A percentile compares a stretch with the other conserved stretches of the same genome.
phyloP scores from a whole-genome alignment of 1,140 invertebrate genomes.

The Scaptomyza graminum region DNA sequence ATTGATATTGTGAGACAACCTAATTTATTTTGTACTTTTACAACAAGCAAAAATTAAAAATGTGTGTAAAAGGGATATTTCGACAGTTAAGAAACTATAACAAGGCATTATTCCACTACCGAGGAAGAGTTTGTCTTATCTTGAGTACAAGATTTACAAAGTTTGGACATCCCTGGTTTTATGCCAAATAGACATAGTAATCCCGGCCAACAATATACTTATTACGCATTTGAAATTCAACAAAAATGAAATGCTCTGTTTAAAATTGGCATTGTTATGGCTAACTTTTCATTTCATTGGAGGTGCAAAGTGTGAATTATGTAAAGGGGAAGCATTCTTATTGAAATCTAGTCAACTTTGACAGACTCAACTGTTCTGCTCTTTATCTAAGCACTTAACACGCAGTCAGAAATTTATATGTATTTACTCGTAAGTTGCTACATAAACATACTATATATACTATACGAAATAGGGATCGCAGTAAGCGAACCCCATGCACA shows the following conservation, averaged over 20 bases:
- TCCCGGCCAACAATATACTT: too few relatives aligned
- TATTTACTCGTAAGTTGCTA: slow-evolving; percentile 8
- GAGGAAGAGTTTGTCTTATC: too few relatives aligned
- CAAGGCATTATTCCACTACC: too few relatives aligned
- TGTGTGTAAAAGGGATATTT: too few relatives aligned
- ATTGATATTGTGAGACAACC: too few relatives aligned
- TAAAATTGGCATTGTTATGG: slow-evolving; percentile 16
- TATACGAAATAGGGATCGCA: slow-evolving; percentile 1
- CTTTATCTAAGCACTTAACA: slow-evolving; percentile 62
- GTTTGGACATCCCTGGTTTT: too few relatives aligned
- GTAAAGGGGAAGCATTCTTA: not conserved
- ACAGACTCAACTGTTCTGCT: slow-evolving; percentile 26
- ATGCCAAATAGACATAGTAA: not conserved
- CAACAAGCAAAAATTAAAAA: too few relatives aligned
- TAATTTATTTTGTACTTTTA: not conserved
- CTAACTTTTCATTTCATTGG: slow-evolving; percentile 17
- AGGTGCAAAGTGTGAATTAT: not conserved
- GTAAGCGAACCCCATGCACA: not conserved
- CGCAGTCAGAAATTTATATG: not conserved
- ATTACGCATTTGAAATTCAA: not conserved
- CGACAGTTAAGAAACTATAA: too few relatives aligned
- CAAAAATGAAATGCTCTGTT: slow-evolving; percentile 16
- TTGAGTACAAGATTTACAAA: too few relatives aligned
- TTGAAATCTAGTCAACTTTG: slow-evolving; percentile 21
- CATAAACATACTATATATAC: not conserved